phyloP scores from a whole-genome alignment of 1,140 invertebrate species.

The Hyphantria cunea region DNA sequence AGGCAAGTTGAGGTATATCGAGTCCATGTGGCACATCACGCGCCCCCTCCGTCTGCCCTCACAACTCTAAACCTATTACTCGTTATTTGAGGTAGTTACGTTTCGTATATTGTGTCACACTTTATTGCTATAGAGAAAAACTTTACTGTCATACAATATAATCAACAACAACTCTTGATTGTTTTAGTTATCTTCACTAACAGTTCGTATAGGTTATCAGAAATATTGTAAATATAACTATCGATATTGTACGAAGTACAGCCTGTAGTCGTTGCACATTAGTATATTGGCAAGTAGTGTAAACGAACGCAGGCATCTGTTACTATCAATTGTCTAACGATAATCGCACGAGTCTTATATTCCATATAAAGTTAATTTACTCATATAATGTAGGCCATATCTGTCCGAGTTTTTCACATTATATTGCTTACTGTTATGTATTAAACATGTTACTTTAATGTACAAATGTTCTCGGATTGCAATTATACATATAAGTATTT shows the following conservation, averaged over 20 bases:
- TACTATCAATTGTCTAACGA: background rate
- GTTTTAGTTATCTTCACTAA: constrained; percentile 43
- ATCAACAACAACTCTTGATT: constrained; percentile 58
- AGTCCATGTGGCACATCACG: constrained; percentile 16
- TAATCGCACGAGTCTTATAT: constrained; percentile 25
- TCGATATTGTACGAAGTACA: constrained; percentile 4
- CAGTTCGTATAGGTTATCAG: constrained; percentile 34
- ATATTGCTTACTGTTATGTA: constrained; percentile 19
- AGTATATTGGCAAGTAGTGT: constrained; percentile 27
- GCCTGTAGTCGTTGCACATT: constrained; percentile 18
- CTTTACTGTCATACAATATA: constrained; percentile 63
- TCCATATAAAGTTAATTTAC: constrained; percentile 29
- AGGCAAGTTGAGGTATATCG: constrained; percentile 69
- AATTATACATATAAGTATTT: constrained; percentile 42
- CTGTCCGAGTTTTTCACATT: constrained; percentile 31
- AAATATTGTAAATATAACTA: constrained; percentile 25
- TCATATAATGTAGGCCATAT: constrained; percentile 51
- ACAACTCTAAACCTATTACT: constrained; percentile 70
- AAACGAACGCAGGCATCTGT: constrained; percentile 24
- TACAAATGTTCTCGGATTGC: constrained; percentile 15
- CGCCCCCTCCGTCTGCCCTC: constrained; percentile 41
- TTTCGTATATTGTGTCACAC: constrained; percentile 64
- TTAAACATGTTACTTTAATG: constrained; percentile 18
- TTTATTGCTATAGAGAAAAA: constrained; percentile 70
- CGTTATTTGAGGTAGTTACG: constrained; percentile 77